Evolutionary conservation across 2,888 invertebrate species (phyloP), one percentile per base, ranked within the genome.

Genomic region (Fissipunctia ypsillon): DNA sequence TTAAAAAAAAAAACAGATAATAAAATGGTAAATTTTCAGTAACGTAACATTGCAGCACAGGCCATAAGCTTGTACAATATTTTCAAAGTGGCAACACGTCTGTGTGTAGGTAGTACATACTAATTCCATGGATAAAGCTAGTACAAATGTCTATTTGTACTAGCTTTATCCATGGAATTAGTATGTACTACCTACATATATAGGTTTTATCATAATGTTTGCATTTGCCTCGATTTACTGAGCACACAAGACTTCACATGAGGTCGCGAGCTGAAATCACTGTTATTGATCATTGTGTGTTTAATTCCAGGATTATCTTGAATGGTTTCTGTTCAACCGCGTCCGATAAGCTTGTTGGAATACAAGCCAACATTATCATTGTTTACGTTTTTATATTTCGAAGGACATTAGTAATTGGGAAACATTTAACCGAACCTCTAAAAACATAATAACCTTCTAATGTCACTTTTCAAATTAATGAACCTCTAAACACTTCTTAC

Each of bases 211-310:
- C 41, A 60, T 50, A 63, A 41, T 81, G 38, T 78, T 81, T 52
- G 25, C 56, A 63, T 81, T 28, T 38, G 67, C 57, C 67, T 76
- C 61, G 54, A 52, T 43, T 43, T 31, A 63, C 43, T 81, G 61
- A 81, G 6, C 52, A 74, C 35, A 48, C 31, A 41, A 14, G 31
- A 61, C 71, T 76, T 59, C n/a, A 60, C 77, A 50, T 69, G 54
- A 69, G 69, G 59, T 69, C 68, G 43, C 19, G 50, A 61, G 25
- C 38, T 66, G 4, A 48, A 80, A 64, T 41, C 28, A 59, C 38
- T 48, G 57, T 41, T 77, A 61, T 52, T 38, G 56, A 25, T 66
- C 65, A 78, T 45, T 75, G 50, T 63, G 28, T 74, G 22, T 50
- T 52, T 66, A 75, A 78, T 52, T 57, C 56, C 16, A 38, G 1